These are phyloP conservation scores for Fulmarus glacialis DNA, from an alignment of 2,113 vertebrate genomes.

Conservation along the genomic window DNA sequence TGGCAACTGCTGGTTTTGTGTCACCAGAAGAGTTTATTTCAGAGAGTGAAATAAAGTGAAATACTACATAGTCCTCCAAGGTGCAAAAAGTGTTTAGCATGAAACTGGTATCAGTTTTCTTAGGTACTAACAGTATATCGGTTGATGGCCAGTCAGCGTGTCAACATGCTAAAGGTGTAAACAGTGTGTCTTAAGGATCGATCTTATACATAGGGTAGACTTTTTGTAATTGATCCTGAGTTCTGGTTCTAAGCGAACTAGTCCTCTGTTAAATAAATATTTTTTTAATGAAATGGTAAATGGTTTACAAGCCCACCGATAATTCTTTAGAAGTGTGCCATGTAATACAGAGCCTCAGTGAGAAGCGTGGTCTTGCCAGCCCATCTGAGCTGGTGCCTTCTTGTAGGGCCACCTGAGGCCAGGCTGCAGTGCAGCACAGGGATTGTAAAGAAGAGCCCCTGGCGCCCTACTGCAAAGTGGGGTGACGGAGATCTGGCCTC, in stretches of 20 bases:
- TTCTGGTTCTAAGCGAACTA: background rate
- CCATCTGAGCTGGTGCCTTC: background rate
- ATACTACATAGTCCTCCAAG: background rate
- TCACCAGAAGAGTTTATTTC: background rate
- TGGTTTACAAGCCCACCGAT: background rate
- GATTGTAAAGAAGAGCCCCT: background rate
- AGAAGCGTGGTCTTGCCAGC: background rate
- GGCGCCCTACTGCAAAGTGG: accelerated
- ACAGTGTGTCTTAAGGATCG: background rate
- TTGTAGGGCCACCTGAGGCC: background rate
- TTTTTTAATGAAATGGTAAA: background rate
- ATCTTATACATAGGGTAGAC: background rate
- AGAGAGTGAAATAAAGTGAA: background rate
- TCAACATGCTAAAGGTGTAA: background rate
- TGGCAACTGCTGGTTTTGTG: background rate
- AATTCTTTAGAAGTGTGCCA: accelerated
- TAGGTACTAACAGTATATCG: background rate
- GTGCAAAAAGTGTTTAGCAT: background rate
- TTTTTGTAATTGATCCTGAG: background rate
- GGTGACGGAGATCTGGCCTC: background rate
- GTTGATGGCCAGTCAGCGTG: background rate
- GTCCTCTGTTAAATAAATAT: background rate
- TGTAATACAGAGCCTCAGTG: background rate
- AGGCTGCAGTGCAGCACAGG: background rate
- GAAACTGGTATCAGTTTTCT: background rate